phyloP scores from a whole-genome alignment of 1,140 invertebrate species.

The Phenacoccus solenopsis region DNA sequence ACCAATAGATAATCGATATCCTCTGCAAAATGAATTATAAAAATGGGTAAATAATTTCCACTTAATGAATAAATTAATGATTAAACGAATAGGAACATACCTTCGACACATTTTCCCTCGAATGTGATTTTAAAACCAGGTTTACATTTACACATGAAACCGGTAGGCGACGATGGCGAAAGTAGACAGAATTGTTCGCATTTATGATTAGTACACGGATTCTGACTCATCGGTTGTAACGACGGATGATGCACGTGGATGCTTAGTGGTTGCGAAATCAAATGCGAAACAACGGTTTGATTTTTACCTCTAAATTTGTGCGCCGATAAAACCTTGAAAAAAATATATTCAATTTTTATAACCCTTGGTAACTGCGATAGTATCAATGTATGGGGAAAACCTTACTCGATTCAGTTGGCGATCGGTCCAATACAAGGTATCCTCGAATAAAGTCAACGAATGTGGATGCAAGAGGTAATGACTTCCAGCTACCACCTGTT shows the following conservation, averaged over 20 bases:
- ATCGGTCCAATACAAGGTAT: slow-evolving; percentile 94
- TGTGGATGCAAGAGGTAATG: slow-evolving; percentile 92
- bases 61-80: neutral
- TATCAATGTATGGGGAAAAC: neutral
- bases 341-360: neutral
- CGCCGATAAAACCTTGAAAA: slow-evolving; percentile 46
- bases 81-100: slow-evolving; percentile 26
- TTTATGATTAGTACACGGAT: slow-evolving; percentile 63
- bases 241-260: slow-evolving; percentile 89
- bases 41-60: neutral
- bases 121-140: slow-evolving; percentile 61
- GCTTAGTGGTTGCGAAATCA: slow-evolving; percentile 85
- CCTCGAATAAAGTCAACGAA: slow-evolving; percentile 83
- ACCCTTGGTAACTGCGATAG: neutral
- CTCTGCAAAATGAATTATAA: slow-evolving; percentile 36
- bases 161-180: slow-evolving; percentile 51
- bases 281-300: slow-evolving; percentile 83
- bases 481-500: slow-evolving; percentile 73
- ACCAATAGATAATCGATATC: slow-evolving; percentile 62
- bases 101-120: slow-evolving; percentile 60
- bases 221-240: slow-evolving; percentile 70
- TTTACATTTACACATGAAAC: slow-evolving; percentile 81
- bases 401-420: slow-evolving; percentile 71
- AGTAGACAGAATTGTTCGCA: slow-evolving; percentile 89
- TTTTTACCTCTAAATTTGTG: slow-evolving; percentile 84